phyloP scores from a whole-genome alignment of 2,888 invertebrate genomes.

The Ectemnius lituratus region DNA sequence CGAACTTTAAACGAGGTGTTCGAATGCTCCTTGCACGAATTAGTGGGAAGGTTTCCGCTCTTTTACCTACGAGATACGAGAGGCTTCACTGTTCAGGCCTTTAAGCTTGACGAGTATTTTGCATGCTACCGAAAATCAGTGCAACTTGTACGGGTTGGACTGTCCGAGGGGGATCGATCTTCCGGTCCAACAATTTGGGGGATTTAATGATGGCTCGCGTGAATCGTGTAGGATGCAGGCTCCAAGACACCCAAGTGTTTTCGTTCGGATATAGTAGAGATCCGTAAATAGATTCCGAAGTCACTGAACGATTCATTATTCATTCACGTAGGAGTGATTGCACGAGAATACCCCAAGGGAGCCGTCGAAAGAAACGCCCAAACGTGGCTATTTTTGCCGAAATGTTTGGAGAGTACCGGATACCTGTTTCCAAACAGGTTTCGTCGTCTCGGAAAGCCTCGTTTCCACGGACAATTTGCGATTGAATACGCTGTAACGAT shows the following conservation, averaged over 20 bases:
- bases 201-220: conserved; percentile 17
- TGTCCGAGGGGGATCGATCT: conserved; percentile 18
- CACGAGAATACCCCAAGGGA: not conserved
- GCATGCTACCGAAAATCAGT: not conserved
- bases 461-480: too few relatives aligned
- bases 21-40: conserved; percentile 25
- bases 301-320: not conserved
- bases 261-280: not conserved
- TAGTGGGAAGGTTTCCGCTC: conserved; percentile 30
- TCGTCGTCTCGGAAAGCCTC: not conserved
- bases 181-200: not conserved
- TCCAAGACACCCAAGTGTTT: not conserved
- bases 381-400: not conserved
- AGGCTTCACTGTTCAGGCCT: conserved; percentile 35
- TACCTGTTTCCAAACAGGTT: conserved; percentile 6
- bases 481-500: too few relatives aligned
- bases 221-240: conserved; percentile 15
- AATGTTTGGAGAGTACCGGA: not conserved
- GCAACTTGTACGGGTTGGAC: not conserved
- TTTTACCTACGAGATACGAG: not conserved
- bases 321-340: conserved; percentile 7
- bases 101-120: conserved; percentile 29
- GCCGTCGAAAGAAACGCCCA: not conserved
- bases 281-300: not conserved
- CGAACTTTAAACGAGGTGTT: conserved; percentile 20